phyloP scores from a whole-genome alignment of 2,797 vertebrate genomes.

The Takifugu ocellatus region DNA sequence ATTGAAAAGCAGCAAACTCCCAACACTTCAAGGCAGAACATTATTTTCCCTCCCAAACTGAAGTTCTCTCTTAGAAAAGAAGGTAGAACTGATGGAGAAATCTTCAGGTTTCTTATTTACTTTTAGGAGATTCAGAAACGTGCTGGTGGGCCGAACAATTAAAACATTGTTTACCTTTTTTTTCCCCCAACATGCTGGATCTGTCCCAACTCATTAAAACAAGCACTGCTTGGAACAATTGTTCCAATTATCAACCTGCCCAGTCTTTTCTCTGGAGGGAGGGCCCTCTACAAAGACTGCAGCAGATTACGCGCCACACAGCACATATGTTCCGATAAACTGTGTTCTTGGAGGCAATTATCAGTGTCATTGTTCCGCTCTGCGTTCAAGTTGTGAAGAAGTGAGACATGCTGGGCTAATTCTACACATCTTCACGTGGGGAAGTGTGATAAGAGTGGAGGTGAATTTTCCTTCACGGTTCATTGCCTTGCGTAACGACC shows the following conservation, averaged over 20 bases:
- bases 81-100: neutral
- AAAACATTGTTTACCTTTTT: slow-evolving; percentile 12
- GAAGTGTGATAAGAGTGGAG: neutral
- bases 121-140: no score
- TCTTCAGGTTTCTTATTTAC: neutral
- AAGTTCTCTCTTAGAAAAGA: slow-evolving; percentile 4
- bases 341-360: slow-evolving; percentile 33
- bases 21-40: slow-evolving; percentile 16
- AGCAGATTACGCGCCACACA: slow-evolving; percentile 23
- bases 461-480: neutral
- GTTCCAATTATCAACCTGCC: slow-evolving; percentile 38
- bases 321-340: slow-evolving; percentile 16
- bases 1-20: slow-evolving; percentile 32
- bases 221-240: slow-evolving; percentile 11
- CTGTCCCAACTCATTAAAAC: slow-evolving; percentile 37
- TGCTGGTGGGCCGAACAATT: neutral
- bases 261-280: slow-evolving; percentile 27
- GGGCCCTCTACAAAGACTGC: slow-evolving; percentile 11
- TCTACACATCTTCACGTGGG: neutral
- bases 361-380: slow-evolving; percentile 26
- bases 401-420: neutral
- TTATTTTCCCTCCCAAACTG: slow-evolving; percentile 10
- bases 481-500: neutral
- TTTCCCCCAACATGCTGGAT: slow-evolving; percentile 12
- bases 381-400: slow-evolving; percentile 22